phyloP scores from a whole-genome alignment of 2,797 vertebrate genomes.

The Xenopus petersii region DNA sequence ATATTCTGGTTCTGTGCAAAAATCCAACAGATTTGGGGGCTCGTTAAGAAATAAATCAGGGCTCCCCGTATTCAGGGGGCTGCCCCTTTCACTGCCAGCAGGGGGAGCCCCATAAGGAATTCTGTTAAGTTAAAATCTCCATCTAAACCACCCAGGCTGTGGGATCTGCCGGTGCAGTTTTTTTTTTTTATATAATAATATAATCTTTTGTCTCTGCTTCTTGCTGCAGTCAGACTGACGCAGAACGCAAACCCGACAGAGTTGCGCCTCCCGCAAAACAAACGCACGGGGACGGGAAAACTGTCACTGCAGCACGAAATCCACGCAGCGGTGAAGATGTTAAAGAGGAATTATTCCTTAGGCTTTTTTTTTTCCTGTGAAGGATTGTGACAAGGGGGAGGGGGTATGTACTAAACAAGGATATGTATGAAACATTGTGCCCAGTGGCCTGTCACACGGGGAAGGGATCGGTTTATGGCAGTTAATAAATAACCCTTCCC shows the following conservation, averaged over 20 bases:
- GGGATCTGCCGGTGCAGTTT: background rate
- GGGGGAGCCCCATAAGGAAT: constrained; percentile 1
- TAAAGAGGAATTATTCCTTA: background rate
- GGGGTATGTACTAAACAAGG: too few species aligned
- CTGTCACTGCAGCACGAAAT: background rate
- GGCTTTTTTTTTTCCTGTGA: background rate
- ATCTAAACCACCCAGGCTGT: constrained; percentile 18
- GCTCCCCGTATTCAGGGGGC: too few species aligned
- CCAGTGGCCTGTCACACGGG: too few species aligned
- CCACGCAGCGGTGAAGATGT: background rate
- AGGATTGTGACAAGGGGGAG: too few species aligned
- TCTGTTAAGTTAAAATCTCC: background rate
- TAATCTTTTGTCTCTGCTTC: constrained; percentile 12
- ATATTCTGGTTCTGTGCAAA: too few species aligned
- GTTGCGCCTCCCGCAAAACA: too few species aligned
- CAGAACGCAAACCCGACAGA: background rate
- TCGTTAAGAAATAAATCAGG: too few species aligned
- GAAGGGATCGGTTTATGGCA: background rate
- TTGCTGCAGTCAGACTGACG: background rate
- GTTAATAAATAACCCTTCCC: constrained; percentile 2
- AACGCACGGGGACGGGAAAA: too few species aligned
- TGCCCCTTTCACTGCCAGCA: background rate
- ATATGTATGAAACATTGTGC: too few species aligned
- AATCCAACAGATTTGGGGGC: too few species aligned
- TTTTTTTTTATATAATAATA: constrained; percentile 3